Conservation (phyloP, 2,888 invertebrate species). For the Sesamia inferens region DNA sequence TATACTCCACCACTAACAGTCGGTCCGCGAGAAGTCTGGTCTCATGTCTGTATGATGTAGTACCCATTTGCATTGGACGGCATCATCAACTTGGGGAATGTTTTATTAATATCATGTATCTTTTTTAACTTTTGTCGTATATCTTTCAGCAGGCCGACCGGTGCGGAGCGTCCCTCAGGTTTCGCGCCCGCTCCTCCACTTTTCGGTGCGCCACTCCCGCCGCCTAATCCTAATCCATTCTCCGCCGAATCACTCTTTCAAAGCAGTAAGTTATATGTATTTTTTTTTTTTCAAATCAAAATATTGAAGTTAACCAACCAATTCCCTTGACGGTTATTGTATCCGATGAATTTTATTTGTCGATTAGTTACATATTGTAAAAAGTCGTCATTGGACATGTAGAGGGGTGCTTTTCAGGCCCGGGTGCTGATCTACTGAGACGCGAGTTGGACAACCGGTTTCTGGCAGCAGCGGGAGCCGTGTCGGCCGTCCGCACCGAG, state of each 20-base stretch:
- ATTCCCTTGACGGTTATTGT: background rate
- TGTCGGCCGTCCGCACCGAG: slow-evolving; percentile 92
- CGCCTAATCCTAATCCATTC: slow-evolving; percentile 94
- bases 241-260: slow-evolving; percentile 97
- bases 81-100: background rate
- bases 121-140: slow-evolving; percentile 8
- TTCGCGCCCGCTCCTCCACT: slow-evolving; percentile 92
- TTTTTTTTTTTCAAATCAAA: background rate
- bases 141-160: slow-evolving; percentile 82
- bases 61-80: background rate
- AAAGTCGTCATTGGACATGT: slow-evolving; percentile 36
- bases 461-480: slow-evolving; percentile 95
- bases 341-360: slow-evolving; percentile 2
- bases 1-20: background rate
- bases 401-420: slow-evolving; percentile 76
- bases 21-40: background rate
- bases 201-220: slow-evolving; percentile 92
- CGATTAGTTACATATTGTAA: slow-evolving; percentile 19
- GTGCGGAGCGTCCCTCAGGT: slow-evolving; percentile 88
- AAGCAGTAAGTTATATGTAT: slow-evolving; percentile 91
- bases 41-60: background rate
- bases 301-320: background rate
- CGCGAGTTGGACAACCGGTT: slow-evolving; percentile 97
- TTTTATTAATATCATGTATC: background rate
- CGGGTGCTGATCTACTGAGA: slow-evolving; percentile 94